phyloP scores from a whole-genome alignment of 2,888 invertebrate species.

The Hermodice carunculata region DNA sequence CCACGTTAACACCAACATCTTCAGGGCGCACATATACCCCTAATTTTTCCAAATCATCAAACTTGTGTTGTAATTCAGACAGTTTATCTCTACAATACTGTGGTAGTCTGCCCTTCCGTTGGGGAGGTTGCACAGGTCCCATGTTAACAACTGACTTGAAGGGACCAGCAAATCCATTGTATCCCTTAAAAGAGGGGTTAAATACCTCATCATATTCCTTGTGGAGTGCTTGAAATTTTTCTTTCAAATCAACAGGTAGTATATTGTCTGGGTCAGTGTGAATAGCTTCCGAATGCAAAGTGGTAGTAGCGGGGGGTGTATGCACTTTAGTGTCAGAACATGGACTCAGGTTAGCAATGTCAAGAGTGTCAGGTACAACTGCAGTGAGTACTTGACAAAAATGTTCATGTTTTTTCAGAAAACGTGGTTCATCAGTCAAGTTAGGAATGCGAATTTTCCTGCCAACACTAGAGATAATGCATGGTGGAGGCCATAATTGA shows the following conservation, averaged over 20 bases:
- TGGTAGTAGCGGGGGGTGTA: too few relatives aligned
- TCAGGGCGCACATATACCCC: conserved; percentile 37
- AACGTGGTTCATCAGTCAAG: conserved; percentile 14
- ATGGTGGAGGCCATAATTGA: not conserved
- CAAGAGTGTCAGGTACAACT: too few relatives aligned
- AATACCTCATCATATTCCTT: not conserved
- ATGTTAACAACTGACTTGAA: conserved; percentile 42
- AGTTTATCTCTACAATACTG: conserved; percentile 38
- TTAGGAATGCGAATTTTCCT: conserved; percentile 27
- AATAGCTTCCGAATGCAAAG: not conserved
- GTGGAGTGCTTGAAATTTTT: not conserved
- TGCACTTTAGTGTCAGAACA: too few relatives aligned
- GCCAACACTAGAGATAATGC: too few relatives aligned
- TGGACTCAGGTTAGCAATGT: too few relatives aligned
- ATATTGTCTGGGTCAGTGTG: not conserved
- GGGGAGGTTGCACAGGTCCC: conserved; percentile 25
- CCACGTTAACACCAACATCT: conserved; percentile 31
- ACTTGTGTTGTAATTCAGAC: conserved; percentile 36
- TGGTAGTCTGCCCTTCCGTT: conserved; percentile 41
- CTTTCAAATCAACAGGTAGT: not conserved
- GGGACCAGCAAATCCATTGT: conserved; percentile 34
- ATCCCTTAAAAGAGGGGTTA: conserved; percentile 16
- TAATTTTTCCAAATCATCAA: conserved; percentile 41
- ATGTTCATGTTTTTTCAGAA: conserved; percentile 28
- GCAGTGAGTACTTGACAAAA: too few relatives aligned